These are phyloP conservation scores for Avahi laniger DNA, from an alignment of 2,797 vertebrate species.

Conservation along the genomic window DNA sequence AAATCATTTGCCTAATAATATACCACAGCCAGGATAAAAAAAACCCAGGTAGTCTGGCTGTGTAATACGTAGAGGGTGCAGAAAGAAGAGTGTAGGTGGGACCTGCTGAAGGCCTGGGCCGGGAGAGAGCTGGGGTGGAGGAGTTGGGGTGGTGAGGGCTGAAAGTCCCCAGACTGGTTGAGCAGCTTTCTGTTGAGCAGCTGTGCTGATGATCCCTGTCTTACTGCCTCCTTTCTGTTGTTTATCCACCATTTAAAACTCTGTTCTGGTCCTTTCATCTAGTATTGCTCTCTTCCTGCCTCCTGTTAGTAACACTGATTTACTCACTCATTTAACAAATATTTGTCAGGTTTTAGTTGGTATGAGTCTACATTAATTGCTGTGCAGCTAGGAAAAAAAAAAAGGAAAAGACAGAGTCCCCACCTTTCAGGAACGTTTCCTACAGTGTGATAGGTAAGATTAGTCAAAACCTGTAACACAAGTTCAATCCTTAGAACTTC, in stretches of 20 bases:
- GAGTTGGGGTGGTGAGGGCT: neutral
- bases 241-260: neutral
- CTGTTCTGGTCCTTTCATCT: neutral
- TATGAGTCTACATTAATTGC: neutral
- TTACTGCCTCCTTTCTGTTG: neutral
- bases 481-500: slow-evolving; percentile 9
- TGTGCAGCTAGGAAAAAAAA: neutral
- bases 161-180: neutral
- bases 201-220: neutral
- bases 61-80: neutral
- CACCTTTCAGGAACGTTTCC: neutral
- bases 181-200: slow-evolving; percentile 11
- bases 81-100: neutral
- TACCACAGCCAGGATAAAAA: neutral
- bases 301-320: neutral
- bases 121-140: neutral
- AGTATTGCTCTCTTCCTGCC: neutral
- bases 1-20: neutral
- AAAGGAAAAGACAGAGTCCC: neutral
- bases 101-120: neutral
- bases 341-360: neutral
- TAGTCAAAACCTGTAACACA: neutral
- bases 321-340: neutral
- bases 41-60: neutral
- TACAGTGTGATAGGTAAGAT: neutral